phyloP scores from a whole-genome alignment of 1,140 invertebrate genomes.

The Euura saliciscinereae region DNA sequence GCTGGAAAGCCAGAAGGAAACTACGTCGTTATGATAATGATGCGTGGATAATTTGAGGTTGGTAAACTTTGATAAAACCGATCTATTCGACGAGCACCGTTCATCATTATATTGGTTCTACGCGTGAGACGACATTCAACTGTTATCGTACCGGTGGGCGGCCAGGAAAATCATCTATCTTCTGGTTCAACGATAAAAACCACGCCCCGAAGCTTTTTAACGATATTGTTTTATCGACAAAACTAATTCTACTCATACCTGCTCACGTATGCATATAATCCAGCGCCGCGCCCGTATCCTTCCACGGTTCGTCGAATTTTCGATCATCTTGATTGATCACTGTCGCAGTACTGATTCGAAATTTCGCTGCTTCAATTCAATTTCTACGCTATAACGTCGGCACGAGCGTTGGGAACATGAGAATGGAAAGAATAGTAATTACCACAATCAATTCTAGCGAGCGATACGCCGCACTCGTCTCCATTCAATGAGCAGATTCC shows the following conservation, averaged over 20 bases:
- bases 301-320: background rate
- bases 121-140: background rate
- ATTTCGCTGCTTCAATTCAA: background rate
- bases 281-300: background rate
- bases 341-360: background rate
- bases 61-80: background rate
- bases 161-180: background rate
- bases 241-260: background rate
- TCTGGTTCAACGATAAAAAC: background rate
- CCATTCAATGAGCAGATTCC: no score
- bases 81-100: background rate
- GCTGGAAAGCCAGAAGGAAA: background rate
- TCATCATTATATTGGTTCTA: background rate
- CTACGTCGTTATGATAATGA: constrained; percentile 1
- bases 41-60: background rate
- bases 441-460: no score
- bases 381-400: background rate
- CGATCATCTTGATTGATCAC: background rate
- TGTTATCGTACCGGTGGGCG: background rate
- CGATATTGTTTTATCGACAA: background rate
- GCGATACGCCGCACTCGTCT: no score
- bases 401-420: no score
- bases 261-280: background rate
- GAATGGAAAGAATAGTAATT: background rate
- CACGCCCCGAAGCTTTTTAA: background rate